Conservation (phyloP, 1,140 invertebrate genomes). For the Cotesia typhae region DNA sequence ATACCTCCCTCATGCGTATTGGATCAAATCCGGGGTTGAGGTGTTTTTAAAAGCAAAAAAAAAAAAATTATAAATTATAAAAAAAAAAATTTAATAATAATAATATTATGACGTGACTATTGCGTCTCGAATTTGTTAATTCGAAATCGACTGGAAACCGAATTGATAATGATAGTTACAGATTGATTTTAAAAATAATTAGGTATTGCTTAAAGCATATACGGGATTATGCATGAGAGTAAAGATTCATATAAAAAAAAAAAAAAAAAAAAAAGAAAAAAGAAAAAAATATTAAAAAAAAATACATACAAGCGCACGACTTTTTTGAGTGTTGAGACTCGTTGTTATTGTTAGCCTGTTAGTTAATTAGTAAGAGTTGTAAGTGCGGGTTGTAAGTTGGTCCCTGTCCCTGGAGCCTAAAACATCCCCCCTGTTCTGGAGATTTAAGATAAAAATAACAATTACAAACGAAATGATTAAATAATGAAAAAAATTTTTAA, state of each 20-base stretch:
- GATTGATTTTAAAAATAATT: constrained; percentile 52
- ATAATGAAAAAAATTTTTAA: constrained; percentile 6
- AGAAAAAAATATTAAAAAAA: too few species aligned
- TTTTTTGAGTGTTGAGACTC: constrained; percentile 65
- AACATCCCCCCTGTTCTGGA: constrained; percentile 66
- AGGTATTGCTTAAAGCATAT: constrained; percentile 21
- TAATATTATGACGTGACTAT: constrained; percentile 28
- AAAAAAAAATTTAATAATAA: constrained; percentile 16
- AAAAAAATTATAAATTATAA: constrained; percentile 20
- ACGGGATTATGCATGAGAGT: constrained; percentile 46
- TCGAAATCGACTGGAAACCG: constrained; percentile 53
- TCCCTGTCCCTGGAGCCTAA: constrained; percentile 66
- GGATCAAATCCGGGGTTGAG: constrained; percentile 4
- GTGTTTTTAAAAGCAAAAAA: constrained; percentile 11
- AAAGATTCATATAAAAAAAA: constrained; percentile 26
- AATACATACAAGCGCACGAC: constrained; percentile 52
- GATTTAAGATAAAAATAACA: constrained; percentile 51
- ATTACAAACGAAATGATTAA: constrained; percentile 12
- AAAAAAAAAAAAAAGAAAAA: constrained; percentile 26
- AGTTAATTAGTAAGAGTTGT: constrained; percentile 68
- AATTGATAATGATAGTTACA: constrained; percentile 64
- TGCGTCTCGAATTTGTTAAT: constrained; percentile 36
- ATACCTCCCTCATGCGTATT: constrained; percentile 19
- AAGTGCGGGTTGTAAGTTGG: constrained; percentile 67
- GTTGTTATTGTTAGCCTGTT: constrained; percentile 69